These are phyloP conservation scores for Onychomys leucogaster DNA, from an alignment of 2,797 vertebrate genomes.

Conservation along the genomic window DNA sequence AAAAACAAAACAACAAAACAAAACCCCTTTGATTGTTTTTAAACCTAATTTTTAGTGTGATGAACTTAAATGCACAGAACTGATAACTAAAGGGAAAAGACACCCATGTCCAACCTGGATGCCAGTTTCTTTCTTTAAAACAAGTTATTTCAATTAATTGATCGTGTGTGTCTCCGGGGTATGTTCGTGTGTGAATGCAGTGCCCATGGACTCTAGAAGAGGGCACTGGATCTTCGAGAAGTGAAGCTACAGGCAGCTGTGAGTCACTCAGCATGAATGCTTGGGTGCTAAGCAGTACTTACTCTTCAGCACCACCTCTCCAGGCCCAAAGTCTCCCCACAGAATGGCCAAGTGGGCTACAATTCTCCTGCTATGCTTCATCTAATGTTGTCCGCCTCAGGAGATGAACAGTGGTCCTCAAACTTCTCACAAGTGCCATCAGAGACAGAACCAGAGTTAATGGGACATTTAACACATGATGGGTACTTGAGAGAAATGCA, in stretches of 20 bases:
- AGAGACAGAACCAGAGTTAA: conserved; percentile 12
- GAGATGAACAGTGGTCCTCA: not conserved
- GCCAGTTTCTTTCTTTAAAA: not conserved
- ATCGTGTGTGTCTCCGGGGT: not conserved
- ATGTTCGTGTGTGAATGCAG: not conserved
- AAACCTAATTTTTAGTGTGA: not conserved
- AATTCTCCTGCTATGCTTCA: not conserved
- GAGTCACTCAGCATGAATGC: not conserved
- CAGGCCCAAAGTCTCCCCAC: not conserved
- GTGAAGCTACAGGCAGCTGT: not conserved
- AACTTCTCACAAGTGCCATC: conserved; percentile 14
- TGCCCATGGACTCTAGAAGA: not conserved
- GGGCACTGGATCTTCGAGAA: not conserved
- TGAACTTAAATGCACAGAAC: conserved; percentile 9
- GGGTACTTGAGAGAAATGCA: conserved; percentile 73
- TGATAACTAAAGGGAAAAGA: not conserved
- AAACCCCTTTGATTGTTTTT: conserved; percentile 1
- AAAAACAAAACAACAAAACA: not conserved
- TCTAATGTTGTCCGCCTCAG: conserved; percentile 34
- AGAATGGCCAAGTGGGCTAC: not conserved
- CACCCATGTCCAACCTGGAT: not conserved
- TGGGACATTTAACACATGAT: not conserved
- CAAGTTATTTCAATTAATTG: not conserved
- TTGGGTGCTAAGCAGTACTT: not conserved
- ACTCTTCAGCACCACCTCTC: no score